Evolutionary conservation across 2,797 vertebrate genomes (phyloP), one percentile per base, ranked within the genome.

Genomic region (Phrynocephalus forsythii): DNA sequence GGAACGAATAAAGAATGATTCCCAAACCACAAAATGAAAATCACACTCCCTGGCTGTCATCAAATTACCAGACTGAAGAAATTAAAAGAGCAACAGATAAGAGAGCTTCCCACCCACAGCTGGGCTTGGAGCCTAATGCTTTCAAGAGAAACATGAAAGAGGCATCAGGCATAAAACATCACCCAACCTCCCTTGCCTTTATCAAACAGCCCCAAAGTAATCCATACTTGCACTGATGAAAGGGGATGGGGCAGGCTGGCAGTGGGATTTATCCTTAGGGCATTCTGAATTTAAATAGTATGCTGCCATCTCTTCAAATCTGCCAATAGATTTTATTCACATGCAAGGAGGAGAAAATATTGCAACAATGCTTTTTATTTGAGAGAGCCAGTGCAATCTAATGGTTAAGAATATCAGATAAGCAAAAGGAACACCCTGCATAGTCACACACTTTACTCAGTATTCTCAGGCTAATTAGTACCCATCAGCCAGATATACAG

Each of bases 111-210:
- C 30, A 91, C 79, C 79, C 85, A 67, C 48, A n/a, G 83, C 7
- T 63, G 88, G 91, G 91, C 86, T 89, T 86, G 38, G 8, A 90
- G 50, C 11, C 28, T 86, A 91, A 72, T 84, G 60, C 86, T 93
- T 94, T 92, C 85, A 91, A 94, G 82, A 44, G 63, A 91, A 89
- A 92, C 84, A 92, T 92, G 92, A 92, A 93, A 95, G 90, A 86
- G 26, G 24, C 89, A 71, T 30, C 85, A 94, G n/a, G 11, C 89
- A 69, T 91, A 91, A 73, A 92, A 28, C 22, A 88, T 13, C 60
- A 76, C 93, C 87, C 38, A 88, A 0, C 52, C 72, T 89, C 77
- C 88, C 83, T 91, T 52, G 4, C n/a, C 2, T 28, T 78, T 90
- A 90, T 89, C 83, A 75, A 94, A 79, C 0, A 79, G 26, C 15